Conservation (phyloP, 2,797 vertebrate genomes). For the Myotis findleyi region DNA sequence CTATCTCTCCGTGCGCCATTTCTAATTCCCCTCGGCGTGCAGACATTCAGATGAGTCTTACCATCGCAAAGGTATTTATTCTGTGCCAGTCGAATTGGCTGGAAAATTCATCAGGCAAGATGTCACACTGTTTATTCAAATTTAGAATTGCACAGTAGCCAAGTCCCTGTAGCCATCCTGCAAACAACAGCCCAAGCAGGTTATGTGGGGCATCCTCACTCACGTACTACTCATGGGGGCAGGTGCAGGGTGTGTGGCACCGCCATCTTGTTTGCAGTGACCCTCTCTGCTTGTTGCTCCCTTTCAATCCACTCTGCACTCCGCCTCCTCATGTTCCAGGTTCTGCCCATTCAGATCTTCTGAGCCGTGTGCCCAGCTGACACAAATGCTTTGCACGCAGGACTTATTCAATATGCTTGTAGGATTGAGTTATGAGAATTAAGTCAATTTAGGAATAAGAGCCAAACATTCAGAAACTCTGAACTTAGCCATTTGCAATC, state of each 20-base stretch:
- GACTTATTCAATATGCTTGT: background rate
- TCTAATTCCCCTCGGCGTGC: background rate
- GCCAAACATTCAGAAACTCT: background rate
- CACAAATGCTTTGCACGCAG: background rate
- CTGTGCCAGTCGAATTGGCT: constrained; percentile 27
- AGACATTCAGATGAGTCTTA: constrained; percentile 34
- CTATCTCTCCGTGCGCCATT: background rate
- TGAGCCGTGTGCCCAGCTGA: background rate
- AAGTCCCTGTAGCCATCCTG: background rate
- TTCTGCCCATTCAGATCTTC: background rate
- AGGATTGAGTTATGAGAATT: background rate
- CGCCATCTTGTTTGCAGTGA: background rate
- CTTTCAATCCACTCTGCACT: background rate
- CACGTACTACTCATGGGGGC: too few relatives aligned
- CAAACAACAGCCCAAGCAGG: background rate
- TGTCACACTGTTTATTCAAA: constrained; percentile 52
- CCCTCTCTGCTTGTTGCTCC: background rate
- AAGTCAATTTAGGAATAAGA: background rate
- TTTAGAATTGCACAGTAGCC: constrained; percentile 42
- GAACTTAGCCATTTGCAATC: background rate
- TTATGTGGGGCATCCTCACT: background rate
- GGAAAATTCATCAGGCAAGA: background rate
- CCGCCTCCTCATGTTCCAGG: background rate
- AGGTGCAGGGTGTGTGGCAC: background rate
- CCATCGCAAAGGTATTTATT: constrained; percentile 35